Evolutionary conservation across 92 coral and sea anemone species (phyloP), one percentile per base, ranked within the genome.

Genomic region (Paramuricea clavata): DNA sequence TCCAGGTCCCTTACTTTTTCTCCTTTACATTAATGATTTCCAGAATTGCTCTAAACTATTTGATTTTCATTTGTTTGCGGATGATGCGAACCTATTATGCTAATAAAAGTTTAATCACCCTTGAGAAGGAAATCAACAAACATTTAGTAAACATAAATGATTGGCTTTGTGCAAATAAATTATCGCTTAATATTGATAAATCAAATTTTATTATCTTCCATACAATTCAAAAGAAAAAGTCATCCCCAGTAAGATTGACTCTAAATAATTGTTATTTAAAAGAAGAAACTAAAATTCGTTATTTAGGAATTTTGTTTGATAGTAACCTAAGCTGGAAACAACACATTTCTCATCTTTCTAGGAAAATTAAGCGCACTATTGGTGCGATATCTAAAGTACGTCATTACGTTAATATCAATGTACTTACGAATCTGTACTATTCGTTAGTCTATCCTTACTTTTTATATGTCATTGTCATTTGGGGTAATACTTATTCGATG

Each of bases 201-300:
- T n/a, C n/a, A n/a, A n/a, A n/a, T n/a, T n/a, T 74, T 89, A 60
- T 89, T 39, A 77, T 84, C 27, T 90, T 90, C 49, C 91, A 81
- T 69, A 69, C 91, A 21, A 57, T 41, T 6, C 86, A 81, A 81
- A 87, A 81, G 42, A 26, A 23, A 39, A 15, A 35, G 19, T 32
- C 35, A 43, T 87, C 12, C 32, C 25, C 19, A 47, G n/a, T 71
- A 5, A 56, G 44, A 68, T 22, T 87, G 47, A 11, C 0, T n/a
- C 69, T 87, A 33, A 87, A 81, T 36, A 71, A 90, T 44, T 15
- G 57, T 61, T 26, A 12, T 0, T 5, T 89, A 50, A 89, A 76
- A 49, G 83, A 84, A 23, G 89, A 76, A 85, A 64, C 82, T 10
- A 79, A 59, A 25, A 74, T 76, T 67, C 54, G 82, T 3, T 87